Evolutionary conservation across 2,888 invertebrate genomes (phyloP), one percentile per base, ranked within the genome.

Genomic region (Eupithecia dodoneata): DNA sequence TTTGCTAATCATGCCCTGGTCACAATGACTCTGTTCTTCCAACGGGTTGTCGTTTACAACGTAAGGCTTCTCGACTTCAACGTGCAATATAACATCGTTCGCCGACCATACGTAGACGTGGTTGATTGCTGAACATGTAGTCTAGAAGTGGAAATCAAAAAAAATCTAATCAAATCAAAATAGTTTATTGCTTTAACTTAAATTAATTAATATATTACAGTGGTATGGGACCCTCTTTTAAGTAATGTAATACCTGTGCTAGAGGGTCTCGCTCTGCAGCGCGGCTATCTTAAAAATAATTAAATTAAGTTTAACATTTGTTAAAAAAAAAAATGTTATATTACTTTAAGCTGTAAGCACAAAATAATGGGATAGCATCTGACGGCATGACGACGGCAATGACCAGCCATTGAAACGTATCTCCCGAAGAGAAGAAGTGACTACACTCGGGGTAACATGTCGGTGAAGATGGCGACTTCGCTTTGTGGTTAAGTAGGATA

Each of bases 21-120:
- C 88, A 81, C 90, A 90, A 30, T 81, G 76, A 5, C 79, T 79
- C 71, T 76, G 79, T 4, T 80, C 81, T 42, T 75, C 78, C 30
- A 85, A 76, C 63, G 76, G 79, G 55, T 75, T 80, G 59, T 93
- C 91, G 59, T 85, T 41, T 65, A 84, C 79, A 66, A 93, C 81
- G 66, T 91, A 81, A 5, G 94, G 94, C 76, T 86, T 89, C 76
- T 88, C 88, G 9, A 93, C 81, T 85, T 93, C 93, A 2, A 92
- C 80, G 76, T 94, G 90, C 83, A 94, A 92, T 10, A 89, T 84
- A 78, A 87, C 81, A 78, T 94, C 93, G 81, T 91, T 90, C 42
- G 90, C 93, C 59, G 90, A 94, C 94, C 94, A 94, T 71, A 91
- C 88, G 66, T 87, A 82, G 4, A 87, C 82, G 18, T 90, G 81